These are phyloP conservation scores for Nemopilema nomurai DNA, from an alignment of 30 jellyfish, hydroid and myxozoan species.

Conservation along the genomic window DNA sequence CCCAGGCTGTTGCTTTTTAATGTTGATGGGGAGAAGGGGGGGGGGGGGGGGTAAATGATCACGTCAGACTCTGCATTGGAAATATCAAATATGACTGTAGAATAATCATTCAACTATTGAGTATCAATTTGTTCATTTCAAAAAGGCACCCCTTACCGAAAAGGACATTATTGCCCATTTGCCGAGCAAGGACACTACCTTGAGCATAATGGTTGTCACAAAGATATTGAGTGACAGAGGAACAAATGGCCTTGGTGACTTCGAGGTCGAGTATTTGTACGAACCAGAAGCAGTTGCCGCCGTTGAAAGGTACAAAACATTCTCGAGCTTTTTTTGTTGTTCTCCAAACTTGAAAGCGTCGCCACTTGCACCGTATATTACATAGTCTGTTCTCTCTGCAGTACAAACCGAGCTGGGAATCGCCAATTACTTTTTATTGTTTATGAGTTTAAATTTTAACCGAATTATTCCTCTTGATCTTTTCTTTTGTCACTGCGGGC, in stretches of 20 bases:
- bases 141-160: constrained; percentile 60
- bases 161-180: constrained; percentile 76
- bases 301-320: constrained; percentile 92
- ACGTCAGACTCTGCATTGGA: not conserved
- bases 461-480: too few species aligned
- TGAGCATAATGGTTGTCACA: constrained; percentile 96
- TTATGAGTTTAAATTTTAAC: too few species aligned
- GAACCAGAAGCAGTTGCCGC: constrained; percentile 91
- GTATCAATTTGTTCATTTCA: not conserved
- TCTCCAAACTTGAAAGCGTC: too few species aligned
- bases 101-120: not conserved
- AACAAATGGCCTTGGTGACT: constrained; percentile 94
- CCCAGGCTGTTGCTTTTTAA: not conserved
- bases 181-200: constrained; percentile 86
- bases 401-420: too few species aligned
- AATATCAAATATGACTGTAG: not conserved
- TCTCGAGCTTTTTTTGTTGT: too few species aligned
- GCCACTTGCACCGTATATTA: too few species aligned
- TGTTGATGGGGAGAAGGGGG: not conserved
- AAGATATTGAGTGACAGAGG: constrained; percentile 96
- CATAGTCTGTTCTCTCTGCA: too few species aligned
- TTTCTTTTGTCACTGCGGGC: too few species aligned
- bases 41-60: not conserved
- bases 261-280: constrained; percentile 88
- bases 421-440: too few species aligned